phyloP scores from a whole-genome alignment of 2,797 vertebrate species.

The Liparis tanakae region DNA sequence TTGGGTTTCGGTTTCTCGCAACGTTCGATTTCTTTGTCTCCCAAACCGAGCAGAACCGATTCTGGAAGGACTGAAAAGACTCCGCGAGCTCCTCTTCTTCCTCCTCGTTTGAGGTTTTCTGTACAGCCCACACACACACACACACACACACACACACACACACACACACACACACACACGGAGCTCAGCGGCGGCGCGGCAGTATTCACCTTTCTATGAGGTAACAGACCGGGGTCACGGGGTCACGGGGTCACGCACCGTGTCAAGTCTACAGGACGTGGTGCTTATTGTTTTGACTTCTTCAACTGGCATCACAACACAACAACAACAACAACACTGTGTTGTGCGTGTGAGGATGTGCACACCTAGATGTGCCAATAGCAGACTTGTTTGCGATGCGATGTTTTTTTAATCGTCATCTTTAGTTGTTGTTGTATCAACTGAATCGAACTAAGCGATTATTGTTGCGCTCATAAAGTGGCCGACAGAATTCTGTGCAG shows the following conservation, averaged over 20 bases:
- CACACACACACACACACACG: background rate
- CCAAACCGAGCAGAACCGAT: background rate
- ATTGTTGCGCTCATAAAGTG: too few relatives aligned
- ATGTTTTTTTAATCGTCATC: too few relatives aligned
- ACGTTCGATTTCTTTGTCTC: background rate
- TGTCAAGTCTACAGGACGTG: background rate
- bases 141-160: background rate
- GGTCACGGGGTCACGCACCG: background rate
- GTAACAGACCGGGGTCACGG: background rate
- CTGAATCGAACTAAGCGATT: too few relatives aligned
- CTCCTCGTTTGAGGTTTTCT: background rate
- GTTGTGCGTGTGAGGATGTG: background rate
- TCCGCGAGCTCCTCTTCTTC: background rate
- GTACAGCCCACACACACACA: background rate
- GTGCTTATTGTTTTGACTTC: background rate
- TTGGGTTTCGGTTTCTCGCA: background rate
- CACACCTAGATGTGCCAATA: slow-evolving; percentile 4
- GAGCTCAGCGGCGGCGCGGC: background rate
- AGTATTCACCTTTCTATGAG: background rate
- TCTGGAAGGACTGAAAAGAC: slow-evolving; percentile 25
- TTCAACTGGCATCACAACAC: background rate
- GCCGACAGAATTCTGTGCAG: background rate
- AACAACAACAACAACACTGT: background rate
- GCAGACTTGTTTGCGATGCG: too few relatives aligned
- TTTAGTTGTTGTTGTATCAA: too few relatives aligned